These are phyloP conservation scores for Carassius carassius DNA, from an alignment of 2,113 vertebrate genomes.

Conservation along the genomic window DNA sequence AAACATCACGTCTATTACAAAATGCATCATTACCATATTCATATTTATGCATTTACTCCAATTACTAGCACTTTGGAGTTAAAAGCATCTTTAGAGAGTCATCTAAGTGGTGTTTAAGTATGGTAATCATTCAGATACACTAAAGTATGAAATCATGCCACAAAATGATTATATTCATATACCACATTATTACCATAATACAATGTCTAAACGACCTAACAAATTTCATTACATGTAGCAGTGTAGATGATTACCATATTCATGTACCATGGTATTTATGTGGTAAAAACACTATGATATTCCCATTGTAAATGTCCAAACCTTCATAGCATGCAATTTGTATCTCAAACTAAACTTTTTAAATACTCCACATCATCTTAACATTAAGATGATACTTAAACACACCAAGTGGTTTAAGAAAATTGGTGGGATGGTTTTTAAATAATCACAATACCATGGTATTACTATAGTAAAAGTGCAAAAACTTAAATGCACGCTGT, in stretches of 20 bases:
- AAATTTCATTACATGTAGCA: not conserved
- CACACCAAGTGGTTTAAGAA: too few relatives aligned
- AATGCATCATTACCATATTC: conserved; percentile 30
- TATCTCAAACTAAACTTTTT: too few relatives aligned
- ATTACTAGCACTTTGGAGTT: not conserved
- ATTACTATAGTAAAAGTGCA: too few relatives aligned
- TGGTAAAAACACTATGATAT: not conserved
- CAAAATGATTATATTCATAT: not conserved
- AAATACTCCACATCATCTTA: too few relatives aligned
- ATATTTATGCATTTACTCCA: not conserved
- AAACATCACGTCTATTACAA: conserved; percentile 75
- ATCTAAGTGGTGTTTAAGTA: not conserved
- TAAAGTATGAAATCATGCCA: not conserved
- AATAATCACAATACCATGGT: not conserved
- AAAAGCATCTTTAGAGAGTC: not conserved
- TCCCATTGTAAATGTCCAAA: too few relatives aligned
- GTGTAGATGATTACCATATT: not conserved
- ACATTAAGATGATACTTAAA: too few relatives aligned
- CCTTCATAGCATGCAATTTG: too few relatives aligned
- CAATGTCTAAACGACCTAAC: not conserved
- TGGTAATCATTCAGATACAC: not conserved
- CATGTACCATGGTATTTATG: not conserved
- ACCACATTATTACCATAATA: not conserved
- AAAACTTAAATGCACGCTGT: too few relatives aligned
- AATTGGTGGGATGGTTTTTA: conserved; percentile 72